phyloP scores from a whole-genome alignment of 2,888 invertebrate species.

The Nebria salina region DNA sequence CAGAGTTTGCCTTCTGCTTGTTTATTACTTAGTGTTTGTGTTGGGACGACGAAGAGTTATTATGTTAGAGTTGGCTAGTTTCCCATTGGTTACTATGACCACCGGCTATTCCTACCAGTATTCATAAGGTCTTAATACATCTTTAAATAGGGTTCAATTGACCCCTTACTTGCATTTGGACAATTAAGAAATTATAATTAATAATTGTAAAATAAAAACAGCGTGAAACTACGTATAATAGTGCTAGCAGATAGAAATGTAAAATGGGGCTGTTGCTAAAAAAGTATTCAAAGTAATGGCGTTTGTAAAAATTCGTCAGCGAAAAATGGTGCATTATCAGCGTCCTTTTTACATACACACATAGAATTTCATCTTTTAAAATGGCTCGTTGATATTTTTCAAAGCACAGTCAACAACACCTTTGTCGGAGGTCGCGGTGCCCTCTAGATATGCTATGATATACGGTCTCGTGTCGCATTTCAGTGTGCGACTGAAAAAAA shows the following conservation, averaged over 20 bases:
- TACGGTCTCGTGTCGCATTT: neutral
- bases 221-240: too few species aligned
- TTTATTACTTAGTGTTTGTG: neutral
- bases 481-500: neutral
- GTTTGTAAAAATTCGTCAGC: neutral
- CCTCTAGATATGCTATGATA: conserved; percentile 20
- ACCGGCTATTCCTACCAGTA: neutral
- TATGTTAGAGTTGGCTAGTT: neutral
- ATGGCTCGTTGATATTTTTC: neutral
- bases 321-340: neutral
- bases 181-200: neutral
- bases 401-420: conserved; percentile 3
- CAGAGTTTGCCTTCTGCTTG: neutral
- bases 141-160: neutral
- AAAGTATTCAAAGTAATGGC: neutral
- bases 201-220: too few species aligned
- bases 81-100: neutral
- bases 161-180: neutral
- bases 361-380: neutral
- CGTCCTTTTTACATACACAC: neutral
- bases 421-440: neutral
- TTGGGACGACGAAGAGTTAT: neutral
- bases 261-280: neutral
- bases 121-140: neutral
- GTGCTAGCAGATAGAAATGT: too few species aligned